Conservation (phyloP, 2,797 vertebrate genomes). For the Labeo calbasu region DNA sequence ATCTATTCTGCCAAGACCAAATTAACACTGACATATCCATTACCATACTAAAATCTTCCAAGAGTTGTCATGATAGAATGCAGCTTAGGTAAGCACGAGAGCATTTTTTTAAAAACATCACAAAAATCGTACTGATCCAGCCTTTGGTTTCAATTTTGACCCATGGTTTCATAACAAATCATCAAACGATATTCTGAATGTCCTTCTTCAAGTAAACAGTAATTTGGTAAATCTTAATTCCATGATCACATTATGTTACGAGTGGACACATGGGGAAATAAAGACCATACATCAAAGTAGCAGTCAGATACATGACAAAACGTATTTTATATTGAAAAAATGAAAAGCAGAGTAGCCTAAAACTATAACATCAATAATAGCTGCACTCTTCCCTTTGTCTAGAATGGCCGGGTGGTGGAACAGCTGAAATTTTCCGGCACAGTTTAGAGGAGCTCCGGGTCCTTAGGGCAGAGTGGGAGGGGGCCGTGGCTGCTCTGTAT, state of each 20-base stretch:
- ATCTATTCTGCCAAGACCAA: too few species aligned
- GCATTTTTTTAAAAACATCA: neutral
- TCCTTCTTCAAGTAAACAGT: neutral
- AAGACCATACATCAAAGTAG: neutral
- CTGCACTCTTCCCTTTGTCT: conserved; percentile 5
- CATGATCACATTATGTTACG: neutral
- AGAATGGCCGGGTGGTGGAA: conserved; percentile 9
- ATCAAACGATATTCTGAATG: neutral
- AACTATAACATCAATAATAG: neutral
- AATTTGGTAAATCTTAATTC: neutral
- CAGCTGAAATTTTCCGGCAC: conserved; percentile 7
- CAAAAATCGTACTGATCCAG: neutral
- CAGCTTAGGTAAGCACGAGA: neutral
- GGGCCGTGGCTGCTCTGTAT: conserved; percentile 50
- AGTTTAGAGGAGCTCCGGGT: conserved; percentile 16
- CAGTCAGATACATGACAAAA: neutral
- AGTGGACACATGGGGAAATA: neutral
- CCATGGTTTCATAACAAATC: neutral
- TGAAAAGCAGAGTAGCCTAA: conserved; percentile 4
- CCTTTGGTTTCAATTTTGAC: neutral
- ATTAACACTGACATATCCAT: too few species aligned
- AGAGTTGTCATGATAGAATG: neutral
- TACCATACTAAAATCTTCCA: too few species aligned
- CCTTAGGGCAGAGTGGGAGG: conserved; percentile 53
- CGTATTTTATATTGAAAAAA: neutral